These are phyloP conservation scores for Penelope pileata DNA, from an alignment of 2,113 vertebrate species.

Conservation along the genomic window DNA sequence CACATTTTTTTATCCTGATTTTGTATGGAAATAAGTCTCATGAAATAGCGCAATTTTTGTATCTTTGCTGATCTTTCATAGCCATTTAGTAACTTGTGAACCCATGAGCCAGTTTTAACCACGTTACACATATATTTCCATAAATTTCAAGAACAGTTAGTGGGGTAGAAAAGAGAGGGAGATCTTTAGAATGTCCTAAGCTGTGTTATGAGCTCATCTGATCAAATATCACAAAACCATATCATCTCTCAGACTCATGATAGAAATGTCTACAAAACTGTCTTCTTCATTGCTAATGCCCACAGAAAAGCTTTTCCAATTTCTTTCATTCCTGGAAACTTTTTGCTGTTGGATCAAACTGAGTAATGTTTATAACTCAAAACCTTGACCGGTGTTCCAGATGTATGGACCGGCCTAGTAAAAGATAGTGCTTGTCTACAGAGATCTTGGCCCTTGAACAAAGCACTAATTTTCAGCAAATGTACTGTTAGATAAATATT, in stretches of 20 bases:
- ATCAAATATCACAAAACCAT: conserved; percentile 25
- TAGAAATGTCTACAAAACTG: background rate
- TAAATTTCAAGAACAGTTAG: background rate
- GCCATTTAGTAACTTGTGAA: background rate
- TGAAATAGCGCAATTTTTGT: background rate
- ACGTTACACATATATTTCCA: background rate
- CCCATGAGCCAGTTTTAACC: background rate
- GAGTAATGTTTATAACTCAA: background rate
- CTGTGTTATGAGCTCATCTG: background rate
- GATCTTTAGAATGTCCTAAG: background rate
- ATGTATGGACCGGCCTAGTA: background rate
- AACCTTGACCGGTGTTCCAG: background rate
- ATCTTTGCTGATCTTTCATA: background rate
- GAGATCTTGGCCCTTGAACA: background rate
- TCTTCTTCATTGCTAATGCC: background rate
- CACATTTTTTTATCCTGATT: background rate
- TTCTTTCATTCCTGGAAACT: background rate
- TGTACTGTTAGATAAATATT: background rate
- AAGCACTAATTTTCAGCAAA: background rate
- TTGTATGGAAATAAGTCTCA: background rate
- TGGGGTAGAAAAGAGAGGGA: background rate
- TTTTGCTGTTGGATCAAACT: background rate
- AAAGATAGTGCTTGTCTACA: background rate
- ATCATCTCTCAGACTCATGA: background rate
- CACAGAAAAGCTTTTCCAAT: background rate